Base-by-base conservation (phyloP, 2,797 vertebrate species). In the Gallinago nigripennis region DNA sequence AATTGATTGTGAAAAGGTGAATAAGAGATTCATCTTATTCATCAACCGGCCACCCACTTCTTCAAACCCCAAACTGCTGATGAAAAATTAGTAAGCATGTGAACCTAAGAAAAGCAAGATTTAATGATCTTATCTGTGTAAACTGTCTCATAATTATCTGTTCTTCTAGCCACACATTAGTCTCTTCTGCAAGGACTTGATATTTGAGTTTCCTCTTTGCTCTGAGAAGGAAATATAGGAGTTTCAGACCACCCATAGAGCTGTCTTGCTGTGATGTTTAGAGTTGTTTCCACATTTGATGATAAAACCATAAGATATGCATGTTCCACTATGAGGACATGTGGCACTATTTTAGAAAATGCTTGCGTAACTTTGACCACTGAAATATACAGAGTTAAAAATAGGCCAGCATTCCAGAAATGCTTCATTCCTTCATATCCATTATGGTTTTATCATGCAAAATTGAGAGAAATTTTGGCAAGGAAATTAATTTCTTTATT, bases 201-300 rank as follows among this genome's bases (percentile, higher is more conserved):
- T 95, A 91, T 51, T 96, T 93, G 93, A 88, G 86, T 92, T 97
- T 93, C 71, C 89, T 85, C 96, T 92, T 78, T 93, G 87, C 73
- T 92, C 43, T 91, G 77, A 91, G 82, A 92, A 95, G 94, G 94
- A 85, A 69, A 88, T 85, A 86, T 35, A 83, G 73, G 79, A 96
- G 76, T 87, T 97, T 90, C 66, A 96, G 98, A 96, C 98, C 98
- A 97, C 98, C 97, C 97, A 98, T 69, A 88, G 90, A 96, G 96
- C 94, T 86, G 69, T 86, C 94, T 97, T 92, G 48, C 92, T 95
- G 82, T 96, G 94, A 73, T 97, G 91, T 96, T 96, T 91, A 94
- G 95, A 94, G 89, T 90, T 97, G 95, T 94, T 97, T 82, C 95
- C 20, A 3, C 58, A 53, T 97, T 92, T 98, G 96, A 97, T 97